A percentile compares a stretch with the other conserved stretches of the same genome.
These are phyloP conservation scores for Mormyrops attenuatus DNA, from an alignment of 2,797 vertebrate genomes.

Conservation along the genomic window DNA sequence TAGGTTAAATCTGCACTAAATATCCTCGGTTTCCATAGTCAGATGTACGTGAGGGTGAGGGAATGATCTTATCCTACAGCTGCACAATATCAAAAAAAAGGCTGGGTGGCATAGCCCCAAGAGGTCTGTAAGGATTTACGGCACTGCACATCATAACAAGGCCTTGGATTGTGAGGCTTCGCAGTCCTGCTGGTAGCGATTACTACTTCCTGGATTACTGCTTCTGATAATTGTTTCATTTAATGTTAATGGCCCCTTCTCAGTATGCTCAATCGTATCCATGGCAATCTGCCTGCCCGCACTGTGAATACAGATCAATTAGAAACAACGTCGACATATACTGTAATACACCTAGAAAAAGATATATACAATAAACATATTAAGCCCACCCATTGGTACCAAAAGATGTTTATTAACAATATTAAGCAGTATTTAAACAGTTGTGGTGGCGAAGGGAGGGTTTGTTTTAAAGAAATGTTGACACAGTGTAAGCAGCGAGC, in stretches of 20 bases:
- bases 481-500: background rate
- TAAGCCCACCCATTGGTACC: background rate
- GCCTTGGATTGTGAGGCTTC: background rate
- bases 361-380: background rate
- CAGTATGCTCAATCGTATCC: background rate
- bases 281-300: background rate
- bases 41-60: background rate
- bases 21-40: background rate
- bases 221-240: conserved; percentile 13
- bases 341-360: background rate
- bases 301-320: background rate
- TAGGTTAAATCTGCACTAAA: background rate
- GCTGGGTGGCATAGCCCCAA: background rate
- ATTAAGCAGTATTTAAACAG: background rate
- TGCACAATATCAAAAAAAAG: background rate
- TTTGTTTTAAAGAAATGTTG: conserved; percentile 6
- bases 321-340: background rate
- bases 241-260: conserved; percentile 13
- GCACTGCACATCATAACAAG: conserved; percentile 6
- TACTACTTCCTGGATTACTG: background rate
- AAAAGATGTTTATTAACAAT: background rate
- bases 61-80: background rate
- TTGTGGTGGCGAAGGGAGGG: background rate
- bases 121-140: background rate
- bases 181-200: background rate